These are phyloP conservation scores for Anabas testudineus DNA, from an alignment of 2,797 vertebrate genomes.

Conservation along the genomic window DNA sequence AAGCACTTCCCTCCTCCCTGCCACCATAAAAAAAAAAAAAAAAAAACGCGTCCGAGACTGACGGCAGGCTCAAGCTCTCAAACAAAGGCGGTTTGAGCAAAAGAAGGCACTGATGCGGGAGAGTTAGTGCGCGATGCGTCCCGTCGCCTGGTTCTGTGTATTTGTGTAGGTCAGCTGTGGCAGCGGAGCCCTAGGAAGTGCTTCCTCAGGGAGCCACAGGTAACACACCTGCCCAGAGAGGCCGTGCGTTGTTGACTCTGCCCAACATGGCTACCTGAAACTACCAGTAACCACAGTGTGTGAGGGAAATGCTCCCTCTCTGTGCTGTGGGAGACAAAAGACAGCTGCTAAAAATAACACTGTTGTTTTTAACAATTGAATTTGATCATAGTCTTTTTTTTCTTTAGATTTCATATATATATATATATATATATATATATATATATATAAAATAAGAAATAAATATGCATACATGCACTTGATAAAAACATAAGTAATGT, in stretches of 20 bases:
- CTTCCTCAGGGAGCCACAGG: slow-evolving; percentile 76
- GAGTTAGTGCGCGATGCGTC: slow-evolving; percentile 3
- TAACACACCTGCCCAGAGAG: slow-evolving; percentile 81
- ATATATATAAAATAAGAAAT: too few relatives aligned
- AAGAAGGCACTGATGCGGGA: neutral
- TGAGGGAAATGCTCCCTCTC: neutral
- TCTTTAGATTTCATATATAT: neutral
- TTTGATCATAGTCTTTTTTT: too few relatives aligned
- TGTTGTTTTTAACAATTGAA: neutral
- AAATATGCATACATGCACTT: too few relatives aligned
- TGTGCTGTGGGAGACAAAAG: neutral
- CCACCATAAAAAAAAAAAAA: too few relatives aligned
- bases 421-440: neutral
- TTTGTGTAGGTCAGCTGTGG: slow-evolving; percentile 12
- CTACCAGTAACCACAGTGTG: slow-evolving; percentile 9
- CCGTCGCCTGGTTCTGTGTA: slow-evolving; percentile 6
- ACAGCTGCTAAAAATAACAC: too few relatives aligned
- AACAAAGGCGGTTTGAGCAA: slow-evolving; percentile 15
- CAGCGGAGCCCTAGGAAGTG: slow-evolving; percentile 17
- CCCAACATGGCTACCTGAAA: slow-evolving; percentile 67
- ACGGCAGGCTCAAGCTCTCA: slow-evolving; percentile 10
- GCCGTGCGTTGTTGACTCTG: slow-evolving; percentile 23
- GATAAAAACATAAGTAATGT: too few relatives aligned
- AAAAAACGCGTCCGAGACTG: slow-evolving; percentile 9
- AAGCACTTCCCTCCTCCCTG: slow-evolving; percentile 62